A percentile compares a stretch with the other conserved stretches of the same genome.
Conservation (phyloP, 2,113 vertebrate species). For the Nycticryphes semicollaris region DNA sequence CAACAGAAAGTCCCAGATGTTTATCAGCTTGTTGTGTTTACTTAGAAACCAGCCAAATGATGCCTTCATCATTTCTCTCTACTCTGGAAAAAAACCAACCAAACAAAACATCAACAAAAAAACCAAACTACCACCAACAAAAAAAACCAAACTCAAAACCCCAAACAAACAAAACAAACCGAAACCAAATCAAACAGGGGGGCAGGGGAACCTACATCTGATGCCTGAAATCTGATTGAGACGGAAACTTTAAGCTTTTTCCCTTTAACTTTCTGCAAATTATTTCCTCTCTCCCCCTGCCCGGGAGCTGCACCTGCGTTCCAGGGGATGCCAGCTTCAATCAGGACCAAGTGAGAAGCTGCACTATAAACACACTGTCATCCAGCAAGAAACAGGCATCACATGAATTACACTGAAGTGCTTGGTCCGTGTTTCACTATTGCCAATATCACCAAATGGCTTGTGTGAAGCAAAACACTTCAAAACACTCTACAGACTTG, state of each 20-base stretch:
- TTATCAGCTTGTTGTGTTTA: neutral
- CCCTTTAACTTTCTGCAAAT: neutral
- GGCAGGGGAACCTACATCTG: too few species aligned
- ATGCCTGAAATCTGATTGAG: neutral
- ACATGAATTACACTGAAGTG: neutral
- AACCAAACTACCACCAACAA: too few species aligned
- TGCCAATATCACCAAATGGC: neutral
- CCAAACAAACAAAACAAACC: too few species aligned
- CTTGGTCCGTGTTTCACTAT: neutral
- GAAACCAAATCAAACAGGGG: too few species aligned
- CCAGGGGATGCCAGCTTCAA: neutral
- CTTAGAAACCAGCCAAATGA: neutral
- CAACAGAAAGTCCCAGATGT: neutral
- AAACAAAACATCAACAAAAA: too few species aligned
- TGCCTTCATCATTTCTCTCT: neutral
- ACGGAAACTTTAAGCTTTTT: neutral
- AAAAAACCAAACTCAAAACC: too few species aligned
- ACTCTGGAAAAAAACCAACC: neutral
- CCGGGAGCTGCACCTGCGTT: neutral
- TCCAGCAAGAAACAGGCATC: neutral
- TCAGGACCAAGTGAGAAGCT: neutral
- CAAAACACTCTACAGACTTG: neutral
- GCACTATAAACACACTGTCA: accelerated
- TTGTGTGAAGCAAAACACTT: neutral
- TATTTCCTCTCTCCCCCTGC: neutral